Evolutionary conservation across 2,888 invertebrate species (phyloP), one percentile per base, ranked within the genome.

Genomic region (Helleia helle): DNA sequence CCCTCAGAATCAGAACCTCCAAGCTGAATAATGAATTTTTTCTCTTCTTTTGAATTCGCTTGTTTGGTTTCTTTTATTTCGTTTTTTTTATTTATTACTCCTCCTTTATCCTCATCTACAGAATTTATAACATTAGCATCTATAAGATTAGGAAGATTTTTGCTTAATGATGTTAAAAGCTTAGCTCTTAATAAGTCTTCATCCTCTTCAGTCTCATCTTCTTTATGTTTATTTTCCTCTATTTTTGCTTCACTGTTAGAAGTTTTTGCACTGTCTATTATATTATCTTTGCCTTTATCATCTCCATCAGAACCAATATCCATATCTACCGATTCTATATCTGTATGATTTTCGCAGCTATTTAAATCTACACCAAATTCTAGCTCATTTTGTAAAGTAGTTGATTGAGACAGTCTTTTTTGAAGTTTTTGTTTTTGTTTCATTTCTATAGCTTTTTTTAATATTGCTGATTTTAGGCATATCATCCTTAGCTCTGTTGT

Each of bases 381-480:
- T 55, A 46, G 55, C 51, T 31, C 63, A 27, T 69, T 47, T 15
- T 69, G 49, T 50, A 59, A 70, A 22, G 65, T 57, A 41, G 64
- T 57, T 41, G 75, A 69, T 44, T 74, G 75, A 4, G 76, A 77
- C 17, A 74, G 49, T 42, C 59, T 63, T 55, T 83, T 81, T 40
- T 62, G 68, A 45, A 71, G 46, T 54, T 77, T 83, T 49, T 77
- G 71, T 42, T 79, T 80, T 47, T 66, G 69, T 64, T 87, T 87
- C 58, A 87, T 79, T 60, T 89, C 86, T 49, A 87, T 83, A 43
- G 87, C 88, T 64, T 90, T 90, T 52, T 90, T 90, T 28, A 90
- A 55, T 29, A 90, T 71, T 4, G 91, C 89, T n/a, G 91, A 90
- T 52, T 87, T 88, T n/a, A 91, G 67, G 40, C 91, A 91, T 48